Evolutionary conservation across 2,113 vertebrate genomes (phyloP), one percentile per base, ranked within the genome.

Genomic region (Psilopsiagon aurifrons): DNA sequence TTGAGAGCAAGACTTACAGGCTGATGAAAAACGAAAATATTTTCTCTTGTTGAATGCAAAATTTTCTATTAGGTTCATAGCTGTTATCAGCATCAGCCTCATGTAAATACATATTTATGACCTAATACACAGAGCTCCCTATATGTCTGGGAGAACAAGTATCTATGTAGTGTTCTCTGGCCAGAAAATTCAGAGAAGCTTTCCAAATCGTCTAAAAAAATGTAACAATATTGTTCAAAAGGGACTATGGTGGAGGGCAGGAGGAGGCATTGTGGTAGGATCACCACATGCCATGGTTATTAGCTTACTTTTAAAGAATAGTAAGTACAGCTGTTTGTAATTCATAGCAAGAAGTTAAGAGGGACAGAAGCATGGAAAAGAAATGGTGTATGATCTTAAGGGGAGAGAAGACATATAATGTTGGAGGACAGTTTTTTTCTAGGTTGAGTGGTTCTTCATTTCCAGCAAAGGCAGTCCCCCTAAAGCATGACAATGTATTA

Each of bases 51-150:
- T 97, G 97, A 97, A 97, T 97, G 92, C 95, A 92, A 96, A 95
- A 97, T 86, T 92, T 96, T 94, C 95, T 97, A 91, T 91, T 96
- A 94, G 94, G 80, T 81, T 97, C 62, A 94, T 52, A 60, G 90
- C 92, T 88, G 85, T 95, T 95, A 97, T 94, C 94, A 83, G 85
- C 94, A 80, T 74, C 59, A 37, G 83, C n/a, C 60, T 91, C 46
- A 78, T 83, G 90, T 82, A 93, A 97, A 97, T 97, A 95, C 96
- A 97, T 97, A 97, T 97, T 97, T 97, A 96, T 97, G 96, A 97
- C 94, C 89, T 96, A 94, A 95, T 86, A 74, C 76, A 69, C 37
- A 91, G 88, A 8, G 4, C 71, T 71, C 84, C 28, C 63, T 76
- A 37, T 93, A 43, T 92, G 69, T 94, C 70, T 94, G 84, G 39